Evolutionary conservation across 2,113 vertebrate genomes (phyloP), one percentile per base, ranked within the genome.

Genomic region (Kryptolebias marmoratus): DNA sequence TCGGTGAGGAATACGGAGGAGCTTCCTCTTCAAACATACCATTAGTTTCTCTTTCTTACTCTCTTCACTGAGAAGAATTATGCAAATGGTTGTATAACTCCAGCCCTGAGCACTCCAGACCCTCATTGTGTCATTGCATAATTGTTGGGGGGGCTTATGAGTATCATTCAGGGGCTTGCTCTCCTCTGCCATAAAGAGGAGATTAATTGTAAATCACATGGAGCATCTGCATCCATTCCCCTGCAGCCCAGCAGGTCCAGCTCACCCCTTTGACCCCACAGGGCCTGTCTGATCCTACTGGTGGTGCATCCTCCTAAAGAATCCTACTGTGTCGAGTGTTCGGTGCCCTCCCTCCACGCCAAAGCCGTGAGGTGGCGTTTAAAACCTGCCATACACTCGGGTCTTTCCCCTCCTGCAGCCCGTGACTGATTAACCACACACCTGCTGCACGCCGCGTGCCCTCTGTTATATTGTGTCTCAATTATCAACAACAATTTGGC

Each of bases 361-460:
- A 47, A 54, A 69, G 75, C 77, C 71, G 59, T 71, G 75, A 77
- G 77, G 57, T 71, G 64, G 60, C 50, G 70, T 27, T 81, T 77
- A 84, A 80, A 81, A 70, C 47, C 39, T 58, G 73, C 64, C 68
- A 78, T 88, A 86, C 67, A 80, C 76, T 84, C 68, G 1, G n/a
- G 11, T 59, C 31, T 18, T 42, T 65, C 62, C 56, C 61, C 59
- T 27, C 50, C 75, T 59, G 59, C 64, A 49, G 67, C 73, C 77
- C 49, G 68, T 90, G 87, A 91, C 90, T 90, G 85, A 91, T 93
- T 90, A 92, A 89, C 87, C 83, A 88, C 90, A 88, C 91, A 94
- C 91, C 91, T 92, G 89, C 91, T 88, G 87, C 85, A 86, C 77
- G 81, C 84, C 82, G 84, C 78, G 75, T 90, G 87, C 83, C 86